phyloP scores from a whole-genome alignment of 2,113 vertebrate species.

The Toxotes chatareus region DNA sequence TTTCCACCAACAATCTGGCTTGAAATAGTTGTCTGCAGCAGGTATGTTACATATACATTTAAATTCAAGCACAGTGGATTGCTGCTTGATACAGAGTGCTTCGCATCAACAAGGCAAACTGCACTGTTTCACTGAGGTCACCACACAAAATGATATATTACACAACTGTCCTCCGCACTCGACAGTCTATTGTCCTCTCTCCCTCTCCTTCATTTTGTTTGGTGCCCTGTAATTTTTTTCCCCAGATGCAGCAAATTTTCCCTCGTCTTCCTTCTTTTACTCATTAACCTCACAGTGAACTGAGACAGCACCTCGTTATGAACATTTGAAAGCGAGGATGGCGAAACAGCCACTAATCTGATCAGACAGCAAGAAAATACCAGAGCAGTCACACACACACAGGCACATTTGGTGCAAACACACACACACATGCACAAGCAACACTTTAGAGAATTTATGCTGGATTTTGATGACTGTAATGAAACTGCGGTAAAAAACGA shows the following conservation, averaged over 20 bases:
- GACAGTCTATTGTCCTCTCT: background rate
- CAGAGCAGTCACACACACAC: constrained; percentile 22
- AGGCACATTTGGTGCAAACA: background rate
- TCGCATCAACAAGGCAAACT: constrained; percentile 11
- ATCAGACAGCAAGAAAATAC: constrained; percentile 63
- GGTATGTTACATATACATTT: background rate
- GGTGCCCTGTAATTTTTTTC: constrained; percentile 39
- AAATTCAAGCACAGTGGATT: background rate
- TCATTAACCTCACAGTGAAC: constrained; percentile 70
- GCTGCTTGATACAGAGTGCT: constrained; percentile 1
- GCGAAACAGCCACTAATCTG: constrained; percentile 56
- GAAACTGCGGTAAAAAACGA: constrained; percentile 69
- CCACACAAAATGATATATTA: constrained; percentile 34
- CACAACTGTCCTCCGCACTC: constrained; percentile 37
- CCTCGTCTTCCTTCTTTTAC: constrained; percentile 38
- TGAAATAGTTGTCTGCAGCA: background rate
- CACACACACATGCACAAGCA: constrained; percentile 9
- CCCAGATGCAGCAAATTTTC: constrained; percentile 52
- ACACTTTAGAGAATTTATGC: constrained; percentile 29
- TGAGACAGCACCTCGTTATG: constrained; percentile 67
- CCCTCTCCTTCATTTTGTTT: constrained; percentile 27
- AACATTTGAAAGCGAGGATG: constrained; percentile 53
- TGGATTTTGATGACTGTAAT: constrained; percentile 56
- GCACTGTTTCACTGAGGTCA: constrained; percentile 56
- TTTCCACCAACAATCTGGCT: background rate